A percentile compares a stretch with the other conserved stretches of the same genome.
Evolutionary conservation across 2,797 vertebrate species (phyloP).

Genomic region (Jordanella pulchra): DNA sequence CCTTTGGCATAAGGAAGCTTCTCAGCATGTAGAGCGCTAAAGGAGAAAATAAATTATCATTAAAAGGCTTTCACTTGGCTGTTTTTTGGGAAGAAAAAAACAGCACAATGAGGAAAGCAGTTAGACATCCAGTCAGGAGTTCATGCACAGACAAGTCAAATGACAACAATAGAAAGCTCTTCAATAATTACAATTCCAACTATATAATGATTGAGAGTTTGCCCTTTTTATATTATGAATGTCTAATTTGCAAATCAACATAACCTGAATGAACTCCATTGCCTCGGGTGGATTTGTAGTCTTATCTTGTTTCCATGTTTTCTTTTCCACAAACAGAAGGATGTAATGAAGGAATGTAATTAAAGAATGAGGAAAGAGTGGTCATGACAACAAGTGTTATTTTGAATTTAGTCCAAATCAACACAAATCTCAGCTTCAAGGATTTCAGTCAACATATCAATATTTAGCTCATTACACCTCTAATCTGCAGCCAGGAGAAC

Average conservation of each 20-base stretch:
- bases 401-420: constrained; percentile 56
- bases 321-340: constrained; percentile 28
- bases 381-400: constrained; percentile 55
- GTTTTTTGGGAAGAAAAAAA: constrained; percentile 37
- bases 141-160: constrained; percentile 33
- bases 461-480: constrained; percentile 68
- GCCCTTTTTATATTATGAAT: not conserved
- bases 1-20: constrained; percentile 66
- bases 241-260: constrained; percentile 27
- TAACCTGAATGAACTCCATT: constrained; percentile 10
- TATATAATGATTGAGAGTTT: not conserved
- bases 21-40: constrained; percentile 57
- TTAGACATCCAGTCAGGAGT: constrained; percentile 57
- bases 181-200: not conserved
- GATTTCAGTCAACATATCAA: constrained; percentile 71
- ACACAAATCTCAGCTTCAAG: constrained; percentile 56
- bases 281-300: constrained; percentile 21
- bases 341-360: constrained; percentile 37
- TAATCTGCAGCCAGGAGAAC: constrained; percentile 69
- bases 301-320: constrained; percentile 10
- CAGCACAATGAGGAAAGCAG: constrained; percentile 56
- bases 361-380: constrained; percentile 19
- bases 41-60: constrained; percentile 59
- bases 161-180: not conserved
- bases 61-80: constrained; percentile 37